Percentiles rank a stretch among this genome's conserved stretches.
Evolutionary conservation across 30 jellyfish, hydroid and myxozoan genomes (phyloP).

Genomic region (Sanderia malayensis): DNA sequence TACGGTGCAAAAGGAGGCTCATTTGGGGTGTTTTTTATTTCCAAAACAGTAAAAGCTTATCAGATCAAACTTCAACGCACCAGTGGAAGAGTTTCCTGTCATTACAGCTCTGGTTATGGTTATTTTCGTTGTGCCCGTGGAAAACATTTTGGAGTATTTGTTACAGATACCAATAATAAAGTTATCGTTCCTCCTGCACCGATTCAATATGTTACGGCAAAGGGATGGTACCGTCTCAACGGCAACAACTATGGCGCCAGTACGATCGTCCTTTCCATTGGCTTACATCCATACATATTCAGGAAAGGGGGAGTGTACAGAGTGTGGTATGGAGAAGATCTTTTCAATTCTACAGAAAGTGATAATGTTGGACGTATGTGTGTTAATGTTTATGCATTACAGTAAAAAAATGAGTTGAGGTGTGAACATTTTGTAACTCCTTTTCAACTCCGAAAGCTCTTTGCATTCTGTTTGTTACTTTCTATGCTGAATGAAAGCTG

Average conservation of each 20-base stretch:
- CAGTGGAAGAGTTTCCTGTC: not conserved
- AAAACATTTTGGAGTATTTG: not conserved
- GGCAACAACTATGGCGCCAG: not conserved
- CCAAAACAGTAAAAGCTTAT: not conserved
- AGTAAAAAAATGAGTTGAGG: too few species aligned
- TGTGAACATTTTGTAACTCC: too few species aligned
- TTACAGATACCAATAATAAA: not conserved
- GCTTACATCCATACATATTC: not conserved
- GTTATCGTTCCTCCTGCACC: not conserved
- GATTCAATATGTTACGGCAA: not conserved
- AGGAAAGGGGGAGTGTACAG: not conserved
- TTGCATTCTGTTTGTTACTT: too few species aligned
- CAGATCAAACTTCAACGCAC: not conserved
- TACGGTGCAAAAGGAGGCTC: not conserved
- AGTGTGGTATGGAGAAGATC: not conserved
- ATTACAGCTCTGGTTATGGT: not conserved
- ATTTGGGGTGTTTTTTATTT: not conserved
- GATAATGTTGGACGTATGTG: not conserved
- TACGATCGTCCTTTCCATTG: not conserved
- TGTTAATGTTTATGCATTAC: not conserved
- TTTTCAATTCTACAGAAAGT: not conserved
- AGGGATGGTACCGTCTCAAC: not conserved
- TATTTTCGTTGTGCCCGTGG: not conserved
- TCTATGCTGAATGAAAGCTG: too few species aligned
- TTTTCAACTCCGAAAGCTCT: too few species aligned